Evolutionary conservation across 1,140 invertebrate species (phyloP), one percentile per base, ranked within the genome.

Genomic region (Cepaea nemoralis): DNA sequence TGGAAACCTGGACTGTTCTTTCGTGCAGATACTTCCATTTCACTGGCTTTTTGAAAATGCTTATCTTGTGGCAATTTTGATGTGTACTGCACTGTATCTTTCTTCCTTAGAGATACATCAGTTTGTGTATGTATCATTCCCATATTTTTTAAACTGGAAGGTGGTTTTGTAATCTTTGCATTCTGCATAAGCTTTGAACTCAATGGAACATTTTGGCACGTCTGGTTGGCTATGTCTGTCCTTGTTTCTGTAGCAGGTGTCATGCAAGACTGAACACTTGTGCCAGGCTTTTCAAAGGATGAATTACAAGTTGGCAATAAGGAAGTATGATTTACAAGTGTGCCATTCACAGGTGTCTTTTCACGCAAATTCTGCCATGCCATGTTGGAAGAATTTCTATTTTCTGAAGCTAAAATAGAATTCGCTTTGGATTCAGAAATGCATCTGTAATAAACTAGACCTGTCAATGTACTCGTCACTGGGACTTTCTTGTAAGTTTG

Each of bases 381-480:
- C 31, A 40, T 40, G 35, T 77, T 77, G 55, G 48, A 63, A 1
- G 55, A 77, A 63, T 77, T 77, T 45, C n/a, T 77, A 77, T 66
- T 77, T 59, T n/a, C 55, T n/a, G 75, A 40, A 40, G 33, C 37
- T 63, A 66, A 33, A 5, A 5, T 22, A 16, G 16, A 63, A 70
- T 70, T 70, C 24, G 35, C 27, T 77, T 75, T 50, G 70, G 50
- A 45, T n/a, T 81, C 55, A 14, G 76, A 71, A 37, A 69, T 80
- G 59, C 87, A 88, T 24, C 85, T 84, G 63, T 88, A 89, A 80
- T 86, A 89, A 0, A 88, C 73, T n/a, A 87, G 86, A n/a, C 83
- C 63, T 35, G 70, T 84, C 27, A 83, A 24, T 10, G 76, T 75
- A 48, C 83, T 82, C 2, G 81, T 73, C 1, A 82, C 86, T 27